Conservation (phyloP, 2,113 vertebrate genomes). For the Alouatta palliata region DNA sequence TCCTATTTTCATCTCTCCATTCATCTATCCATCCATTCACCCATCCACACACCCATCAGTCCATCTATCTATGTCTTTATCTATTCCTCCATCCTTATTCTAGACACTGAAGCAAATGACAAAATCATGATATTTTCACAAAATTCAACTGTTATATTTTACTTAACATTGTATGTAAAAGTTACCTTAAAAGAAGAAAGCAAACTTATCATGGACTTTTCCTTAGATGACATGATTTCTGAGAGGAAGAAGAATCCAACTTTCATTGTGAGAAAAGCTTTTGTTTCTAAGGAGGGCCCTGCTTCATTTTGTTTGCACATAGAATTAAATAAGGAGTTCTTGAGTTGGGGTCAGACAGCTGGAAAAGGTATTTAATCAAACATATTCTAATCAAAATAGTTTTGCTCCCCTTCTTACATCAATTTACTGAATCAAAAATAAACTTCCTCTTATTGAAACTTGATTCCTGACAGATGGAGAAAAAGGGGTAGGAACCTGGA, state of each 20-base stretch:
- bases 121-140: neutral
- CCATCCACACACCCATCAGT: too few relatives aligned
- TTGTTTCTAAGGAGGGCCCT: neutral
- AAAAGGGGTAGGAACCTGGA: conserved; percentile 66
- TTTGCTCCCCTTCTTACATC: conserved; percentile 76
- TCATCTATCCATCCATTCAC: neutral
- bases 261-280: neutral
- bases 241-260: neutral
- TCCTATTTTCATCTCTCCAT: too few relatives aligned
- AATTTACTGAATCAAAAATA: conserved; percentile 78
- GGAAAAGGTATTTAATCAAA: conserved; percentile 77
- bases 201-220: neutral
- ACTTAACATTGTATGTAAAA: neutral
- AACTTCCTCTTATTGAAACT: conserved; percentile 79
- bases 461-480: conserved; percentile 67
- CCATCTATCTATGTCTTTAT: neutral
- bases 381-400: conserved; percentile 70
- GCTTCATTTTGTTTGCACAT: neutral
- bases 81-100: neutral
- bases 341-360: conserved; percentile 69
- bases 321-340: conserved; percentile 27
- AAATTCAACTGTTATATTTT: neutral
- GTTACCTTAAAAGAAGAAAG: neutral
- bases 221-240: neutral
- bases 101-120: neutral